phyloP scores from a whole-genome alignment of 2,113 vertebrate species.

The Myocastor coypus region DNA sequence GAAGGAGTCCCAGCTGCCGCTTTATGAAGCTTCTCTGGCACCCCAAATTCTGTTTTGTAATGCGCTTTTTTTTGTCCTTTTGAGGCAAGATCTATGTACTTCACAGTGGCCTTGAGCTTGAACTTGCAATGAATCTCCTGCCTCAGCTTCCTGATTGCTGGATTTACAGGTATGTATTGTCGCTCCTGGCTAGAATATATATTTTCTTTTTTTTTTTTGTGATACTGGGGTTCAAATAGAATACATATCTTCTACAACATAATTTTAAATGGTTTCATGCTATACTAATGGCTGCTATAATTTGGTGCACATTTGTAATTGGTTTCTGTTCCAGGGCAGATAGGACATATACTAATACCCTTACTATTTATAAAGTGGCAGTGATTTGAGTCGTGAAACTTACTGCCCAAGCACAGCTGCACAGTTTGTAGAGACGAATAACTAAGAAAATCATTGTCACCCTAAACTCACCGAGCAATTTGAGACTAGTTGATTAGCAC shows the following conservation, averaged over 20 bases:
- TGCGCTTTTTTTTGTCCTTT: neutral
- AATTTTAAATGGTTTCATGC: constrained; percentile 20
- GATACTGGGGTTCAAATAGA: too few relatives aligned
- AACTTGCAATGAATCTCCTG: too few relatives aligned
- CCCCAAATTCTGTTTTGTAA: constrained; percentile 22
- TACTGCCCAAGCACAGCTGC: neutral
- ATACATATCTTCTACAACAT: neutral
- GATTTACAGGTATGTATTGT: too few relatives aligned
- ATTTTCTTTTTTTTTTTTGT: too few relatives aligned
- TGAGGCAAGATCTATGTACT: too few relatives aligned
- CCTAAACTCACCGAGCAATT: neutral
- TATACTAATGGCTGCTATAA: neutral
- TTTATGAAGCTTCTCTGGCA: neutral
- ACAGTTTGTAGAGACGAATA: neutral
- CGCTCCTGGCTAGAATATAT: too few relatives aligned
- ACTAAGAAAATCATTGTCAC: neutral
- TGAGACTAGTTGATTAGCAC: neutral
- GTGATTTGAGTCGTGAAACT: constrained; percentile 19
- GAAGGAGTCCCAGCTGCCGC: neutral
- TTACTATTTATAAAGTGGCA: constrained; percentile 52
- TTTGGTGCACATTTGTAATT: neutral
- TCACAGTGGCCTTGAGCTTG: too few relatives aligned
- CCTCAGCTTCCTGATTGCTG: too few relatives aligned
- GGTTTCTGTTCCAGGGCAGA: constrained; percentile 40
- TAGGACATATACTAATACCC: neutral